Evolutionary conservation across 2,797 vertebrate genomes (phyloP).

Genomic region (Macroramphosus scolopax): DNA sequence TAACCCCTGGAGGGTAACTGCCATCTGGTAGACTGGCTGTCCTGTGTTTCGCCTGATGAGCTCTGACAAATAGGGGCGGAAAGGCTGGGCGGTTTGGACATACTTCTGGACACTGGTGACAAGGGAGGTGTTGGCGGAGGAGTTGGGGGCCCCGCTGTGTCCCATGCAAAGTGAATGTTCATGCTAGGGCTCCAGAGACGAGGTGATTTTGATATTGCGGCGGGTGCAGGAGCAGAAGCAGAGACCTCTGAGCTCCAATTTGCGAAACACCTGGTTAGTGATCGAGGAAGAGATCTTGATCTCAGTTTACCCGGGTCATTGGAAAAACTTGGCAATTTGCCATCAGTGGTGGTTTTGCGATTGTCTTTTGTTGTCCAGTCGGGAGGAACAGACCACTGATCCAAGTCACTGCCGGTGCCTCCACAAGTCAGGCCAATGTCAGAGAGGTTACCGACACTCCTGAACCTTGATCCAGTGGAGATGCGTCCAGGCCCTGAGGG

Average conservation of each 20-base stretch:
- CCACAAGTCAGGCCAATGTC: constrained; percentile 37
- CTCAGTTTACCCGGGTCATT: constrained; percentile 48
- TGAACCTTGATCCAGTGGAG: constrained; percentile 71
- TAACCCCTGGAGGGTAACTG: constrained; percentile 69
- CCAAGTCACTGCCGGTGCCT: constrained; percentile 17
- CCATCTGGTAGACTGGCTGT: constrained; percentile 66
- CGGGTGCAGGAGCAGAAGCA: constrained; percentile 4
- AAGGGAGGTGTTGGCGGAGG: constrained; percentile 74
- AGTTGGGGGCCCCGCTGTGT: constrained; percentile 67
- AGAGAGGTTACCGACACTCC: constrained; percentile 71
- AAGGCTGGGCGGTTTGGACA: constrained; percentile 67
- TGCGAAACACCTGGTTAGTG: constrained; percentile 53
- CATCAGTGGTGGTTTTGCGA: not conserved
- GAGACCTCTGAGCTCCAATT: constrained; percentile 51
- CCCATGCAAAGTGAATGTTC: constrained; percentile 58
- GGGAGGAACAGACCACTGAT: constrained; percentile 25
- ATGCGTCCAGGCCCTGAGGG: constrained; percentile 77
- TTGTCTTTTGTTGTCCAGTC: constrained; percentile 24
- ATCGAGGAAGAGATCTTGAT: constrained; percentile 70
- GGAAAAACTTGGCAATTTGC: constrained; percentile 8
- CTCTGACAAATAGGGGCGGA: constrained; percentile 42
- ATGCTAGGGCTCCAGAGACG: constrained; percentile 37
- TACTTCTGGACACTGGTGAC: constrained; percentile 63
- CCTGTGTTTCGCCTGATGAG: constrained; percentile 40
- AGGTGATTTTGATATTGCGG: constrained; percentile 23